Evolutionary conservation across 2,797 vertebrate genomes (phyloP).

Genomic region (Eulemur albifrons): DNA sequence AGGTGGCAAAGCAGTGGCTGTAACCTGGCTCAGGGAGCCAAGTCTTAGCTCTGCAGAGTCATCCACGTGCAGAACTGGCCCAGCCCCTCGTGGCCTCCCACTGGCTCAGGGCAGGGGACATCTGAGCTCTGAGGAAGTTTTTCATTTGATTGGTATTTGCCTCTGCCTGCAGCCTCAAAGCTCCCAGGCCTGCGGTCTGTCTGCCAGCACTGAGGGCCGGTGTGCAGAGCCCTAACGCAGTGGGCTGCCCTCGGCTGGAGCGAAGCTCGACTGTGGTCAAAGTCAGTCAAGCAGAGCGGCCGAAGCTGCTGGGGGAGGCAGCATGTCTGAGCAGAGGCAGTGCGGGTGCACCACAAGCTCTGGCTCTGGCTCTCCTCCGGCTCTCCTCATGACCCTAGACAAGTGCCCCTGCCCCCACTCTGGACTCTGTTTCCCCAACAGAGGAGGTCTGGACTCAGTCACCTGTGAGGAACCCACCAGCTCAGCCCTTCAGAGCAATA

Average conservation of each 20-base stretch:
- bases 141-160: neutral
- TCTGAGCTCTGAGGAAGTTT: neutral
- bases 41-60: neutral
- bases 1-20: neutral
- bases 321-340: neutral
- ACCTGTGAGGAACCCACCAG: neutral
- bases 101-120: neutral
- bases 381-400: neutral
- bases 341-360: neutral
- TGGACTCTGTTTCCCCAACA: neutral
- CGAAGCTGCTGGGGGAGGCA: neutral
- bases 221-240: neutral
- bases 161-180: neutral
- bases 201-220: neutral
- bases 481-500: neutral
- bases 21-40: neutral
- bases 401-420: neutral
- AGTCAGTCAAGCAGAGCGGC: neutral
- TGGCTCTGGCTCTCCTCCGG: neutral
- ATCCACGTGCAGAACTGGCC: fast-evolving
- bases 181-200: neutral
- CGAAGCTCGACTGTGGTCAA: neutral
- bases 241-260: neutral
- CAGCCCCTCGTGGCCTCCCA: neutral
- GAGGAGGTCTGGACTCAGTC: neutral